These are phyloP conservation scores for Aphelenchoides bicaudatus DNA, from an alignment of 2,888 invertebrate genomes.

Conservation along the genomic window DNA sequence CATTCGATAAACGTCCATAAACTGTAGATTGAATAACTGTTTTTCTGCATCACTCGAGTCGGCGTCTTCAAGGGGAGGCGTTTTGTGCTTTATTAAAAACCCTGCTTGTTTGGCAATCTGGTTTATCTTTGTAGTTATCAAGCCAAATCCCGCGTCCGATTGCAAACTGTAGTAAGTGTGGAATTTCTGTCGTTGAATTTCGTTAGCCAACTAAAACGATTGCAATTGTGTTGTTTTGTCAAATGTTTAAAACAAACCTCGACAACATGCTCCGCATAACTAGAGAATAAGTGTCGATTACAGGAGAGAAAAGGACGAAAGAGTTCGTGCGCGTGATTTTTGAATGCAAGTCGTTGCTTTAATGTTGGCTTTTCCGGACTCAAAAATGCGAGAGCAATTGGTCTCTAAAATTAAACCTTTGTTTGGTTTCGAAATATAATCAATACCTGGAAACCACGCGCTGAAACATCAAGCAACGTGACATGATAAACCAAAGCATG, in stretches of 20 bases:
- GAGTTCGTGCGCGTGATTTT: conserved; percentile 17
- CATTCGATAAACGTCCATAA: conserved; percentile 16
- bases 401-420: conserved; percentile 37
- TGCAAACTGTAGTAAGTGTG: conserved; percentile 26
- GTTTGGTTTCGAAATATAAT: background rate
- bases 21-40: conserved; percentile 11
- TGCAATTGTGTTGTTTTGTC: background rate
- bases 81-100: conserved; percentile 1
- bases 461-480: conserved; percentile 49
- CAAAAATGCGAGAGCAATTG: conserved; percentile 46
- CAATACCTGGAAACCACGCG: conserved; percentile 47
- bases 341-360: conserved; percentile 2
- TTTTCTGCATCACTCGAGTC: too few relatives aligned
- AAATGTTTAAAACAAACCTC: too few relatives aligned
- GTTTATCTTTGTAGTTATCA: background rate
- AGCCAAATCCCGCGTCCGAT: background rate
- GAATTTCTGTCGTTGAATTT: conserved; percentile 28
- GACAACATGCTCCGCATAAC: conserved; percentile 27
- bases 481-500: conserved; percentile 50
- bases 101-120: conserved; percentile 13
- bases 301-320: conserved; percentile 48
- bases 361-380: conserved; percentile 38
- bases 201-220: conserved; percentile 23
- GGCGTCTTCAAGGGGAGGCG: background rate
- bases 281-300: conserved; percentile 45